Conservation (phyloP, 2,888 invertebrate species). For the Pterobdella sp. region DNA sequence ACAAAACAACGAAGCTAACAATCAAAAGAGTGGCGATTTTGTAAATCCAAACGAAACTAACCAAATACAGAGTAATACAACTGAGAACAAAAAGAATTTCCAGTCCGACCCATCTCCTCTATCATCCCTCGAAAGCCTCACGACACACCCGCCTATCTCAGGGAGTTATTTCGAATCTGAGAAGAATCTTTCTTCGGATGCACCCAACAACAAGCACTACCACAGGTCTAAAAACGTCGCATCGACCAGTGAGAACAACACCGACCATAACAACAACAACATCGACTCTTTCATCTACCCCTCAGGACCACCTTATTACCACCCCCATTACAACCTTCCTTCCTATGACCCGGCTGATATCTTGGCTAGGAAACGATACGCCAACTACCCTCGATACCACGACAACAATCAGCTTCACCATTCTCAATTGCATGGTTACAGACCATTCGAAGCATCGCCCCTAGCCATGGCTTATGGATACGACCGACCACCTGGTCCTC, state of each 20-base stretch:
- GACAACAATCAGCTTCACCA: not conserved
- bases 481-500: constrained; percentile 11
- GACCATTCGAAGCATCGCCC: constrained; percentile 22
- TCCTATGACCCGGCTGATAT: not conserved
- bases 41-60: not conserved
- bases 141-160: constrained; percentile 9
- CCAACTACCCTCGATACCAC: constrained; percentile 10
- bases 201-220: constrained; percentile 9
- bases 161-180: constrained; percentile 18
- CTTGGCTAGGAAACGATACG: constrained; percentile 1
- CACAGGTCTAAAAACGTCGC: not conserved
- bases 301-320: not conserved
- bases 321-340: constrained; percentile 5
- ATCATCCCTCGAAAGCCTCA: constrained; percentile 22
- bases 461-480: constrained; percentile 17
- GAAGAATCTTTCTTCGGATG: constrained; percentile 13
- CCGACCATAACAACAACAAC: constrained; percentile 9
- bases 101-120: constrained; percentile 19
- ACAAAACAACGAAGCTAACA: not conserved
- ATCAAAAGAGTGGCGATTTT: not conserved
- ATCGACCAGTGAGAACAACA: not conserved
- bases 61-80: not conserved
- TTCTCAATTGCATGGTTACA: constrained; percentile 8
- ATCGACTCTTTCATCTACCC: constrained; percentile 7
- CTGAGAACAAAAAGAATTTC: not conserved